phyloP scores from a whole-genome alignment of 2,888 invertebrate species.

The Papilio elwesi region DNA sequence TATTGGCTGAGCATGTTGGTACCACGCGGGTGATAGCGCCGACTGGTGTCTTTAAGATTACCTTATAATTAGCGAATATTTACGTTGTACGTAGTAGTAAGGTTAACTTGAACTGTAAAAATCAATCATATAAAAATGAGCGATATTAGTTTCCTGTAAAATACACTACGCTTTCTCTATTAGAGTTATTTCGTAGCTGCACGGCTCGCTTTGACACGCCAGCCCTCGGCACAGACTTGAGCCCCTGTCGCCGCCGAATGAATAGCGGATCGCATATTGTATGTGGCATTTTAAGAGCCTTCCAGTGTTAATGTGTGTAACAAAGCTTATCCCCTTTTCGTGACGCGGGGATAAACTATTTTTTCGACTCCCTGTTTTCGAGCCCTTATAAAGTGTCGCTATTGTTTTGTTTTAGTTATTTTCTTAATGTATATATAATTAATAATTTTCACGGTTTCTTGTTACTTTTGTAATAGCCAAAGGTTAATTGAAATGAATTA shows the following conservation, averaged over 20 bases:
- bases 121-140: background rate
- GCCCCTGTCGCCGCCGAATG: constrained; percentile 51
- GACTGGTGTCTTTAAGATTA: too few species aligned
- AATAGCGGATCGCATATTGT: constrained; percentile 36
- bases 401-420: background rate
- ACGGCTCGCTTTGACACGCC: constrained; percentile 58
- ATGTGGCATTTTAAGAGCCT: constrained; percentile 33
- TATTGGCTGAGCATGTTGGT: too few species aligned
- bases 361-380: constrained; percentile 43
- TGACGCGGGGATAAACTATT: constrained; percentile 47
- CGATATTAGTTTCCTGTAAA: background rate
- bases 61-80: too few species aligned
- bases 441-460: too few species aligned
- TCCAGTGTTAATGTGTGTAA: constrained; percentile 40
- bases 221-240: constrained; percentile 42
- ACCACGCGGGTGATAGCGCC: too few species aligned
- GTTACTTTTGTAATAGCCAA: too few species aligned
- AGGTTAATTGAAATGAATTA: too few species aligned
- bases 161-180: background rate
- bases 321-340: constrained; percentile 44
- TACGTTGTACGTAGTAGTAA: too few species aligned
- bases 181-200: constrained; percentile 31
- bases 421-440: too few species aligned
- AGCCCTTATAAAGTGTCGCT: constrained; percentile 25
- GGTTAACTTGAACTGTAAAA: too few species aligned